Evolutionary conservation across 2,113 vertebrate species (phyloP), one percentile per base, ranked within the genome.

Genomic region (Takifugu bimaculatus): DNA sequence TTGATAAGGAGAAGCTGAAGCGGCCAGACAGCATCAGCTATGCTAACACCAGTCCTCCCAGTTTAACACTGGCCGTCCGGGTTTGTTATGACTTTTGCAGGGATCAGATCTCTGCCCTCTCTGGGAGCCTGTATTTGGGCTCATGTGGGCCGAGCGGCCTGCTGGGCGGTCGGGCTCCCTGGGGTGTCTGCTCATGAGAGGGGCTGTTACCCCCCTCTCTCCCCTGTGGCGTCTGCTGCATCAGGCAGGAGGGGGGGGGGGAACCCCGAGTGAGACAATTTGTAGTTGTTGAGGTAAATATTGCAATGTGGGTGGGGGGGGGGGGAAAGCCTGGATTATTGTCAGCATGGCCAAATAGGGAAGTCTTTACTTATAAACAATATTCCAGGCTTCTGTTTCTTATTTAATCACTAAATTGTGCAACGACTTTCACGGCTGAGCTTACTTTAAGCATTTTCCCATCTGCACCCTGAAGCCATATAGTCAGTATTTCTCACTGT

Each of bases 181-280:
- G 59, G 74, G 75, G 82, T 72, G 73, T 81, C 79, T 86, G 69
- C 51, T 59, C 47, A 5, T 72, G 67, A 83, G 77, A 74, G 68
- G 64, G 63, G 51, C 74, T 74, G 70, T 79, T 82, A 51, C 44
- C 60, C 77, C 72, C 66, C 69, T 77, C 74, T 74, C 66, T 73
- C 64, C 68, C 76, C 75, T 29, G 58, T 60, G 65, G 74, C 25
- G 75, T 63, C 57, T 35, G 50, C 57, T 35, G 56, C 4, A 15
- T 61, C 50, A 47, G 27, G 57, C 68, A 61, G 39, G 57, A 26
- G 58, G 59, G 71, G 61, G 59, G 75, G 77, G 81, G 80, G 78
- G 81, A 81, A 26, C 74, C 73, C 70, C 64, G 57, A 13, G 71
- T 49, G 65, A 50, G 65, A 66, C 69, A 68, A 70, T 75, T 58